Evolutionary conservation across 2,888 invertebrate genomes (phyloP).

Genomic region (Cryptosula pallasiana): DNA sequence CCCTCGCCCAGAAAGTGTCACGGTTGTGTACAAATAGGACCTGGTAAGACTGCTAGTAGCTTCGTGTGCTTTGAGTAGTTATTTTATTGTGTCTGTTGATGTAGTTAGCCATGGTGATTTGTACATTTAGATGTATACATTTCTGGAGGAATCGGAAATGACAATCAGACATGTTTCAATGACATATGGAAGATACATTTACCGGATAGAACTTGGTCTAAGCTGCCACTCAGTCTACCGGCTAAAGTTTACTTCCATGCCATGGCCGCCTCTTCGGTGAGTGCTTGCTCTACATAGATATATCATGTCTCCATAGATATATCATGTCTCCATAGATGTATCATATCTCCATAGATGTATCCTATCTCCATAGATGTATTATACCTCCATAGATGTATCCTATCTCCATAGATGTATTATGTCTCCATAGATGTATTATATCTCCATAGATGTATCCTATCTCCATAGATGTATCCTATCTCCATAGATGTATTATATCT

Average conservation of each 20-base stretch:
- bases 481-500: no score
- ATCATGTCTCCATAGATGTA: no score
- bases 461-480: no score
- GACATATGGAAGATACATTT: slow-evolving; percentile 12
- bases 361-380: no score
- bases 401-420: no score
- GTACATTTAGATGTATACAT: slow-evolving; percentile 9
- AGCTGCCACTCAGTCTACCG: not conserved
- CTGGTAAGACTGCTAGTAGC: not conserved
- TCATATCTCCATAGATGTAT: no score
- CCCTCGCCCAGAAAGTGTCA: slow-evolving; percentile 4
- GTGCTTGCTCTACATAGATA: no score
- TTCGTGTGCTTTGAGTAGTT: not conserved
- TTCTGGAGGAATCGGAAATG: slow-evolving; percentile 1
- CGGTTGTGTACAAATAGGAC: slow-evolving; percentile 5
- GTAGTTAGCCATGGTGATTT: no score
- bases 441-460: no score
- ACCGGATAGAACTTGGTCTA: not conserved
- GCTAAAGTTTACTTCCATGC: slow-evolving; percentile 6
- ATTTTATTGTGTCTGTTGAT: not conserved
- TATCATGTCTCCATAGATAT: no score
- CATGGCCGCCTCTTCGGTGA: not conserved
- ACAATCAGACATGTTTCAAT: not conserved
- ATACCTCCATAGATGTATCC: no score
- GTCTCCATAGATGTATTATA: no score